Conservation (phyloP, 2,113 vertebrate genomes). For the Hassar affinis region DNA sequence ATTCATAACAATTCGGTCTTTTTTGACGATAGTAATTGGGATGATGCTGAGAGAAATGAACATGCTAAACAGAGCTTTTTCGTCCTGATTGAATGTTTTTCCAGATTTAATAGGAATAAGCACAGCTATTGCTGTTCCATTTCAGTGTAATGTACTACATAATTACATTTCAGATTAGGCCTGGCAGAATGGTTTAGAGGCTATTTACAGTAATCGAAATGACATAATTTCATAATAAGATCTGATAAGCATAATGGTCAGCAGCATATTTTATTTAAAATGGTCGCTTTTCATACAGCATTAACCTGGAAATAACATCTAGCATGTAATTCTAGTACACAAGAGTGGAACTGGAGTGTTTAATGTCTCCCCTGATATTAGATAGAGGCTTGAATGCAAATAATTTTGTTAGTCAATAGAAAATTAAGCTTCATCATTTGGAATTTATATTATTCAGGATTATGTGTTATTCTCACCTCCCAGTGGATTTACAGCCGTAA, state of each 20-base stretch:
- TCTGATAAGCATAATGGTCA: conserved; percentile 49
- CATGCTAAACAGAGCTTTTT: conserved; percentile 18
- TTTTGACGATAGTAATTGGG: neutral
- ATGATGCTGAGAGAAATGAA: neutral
- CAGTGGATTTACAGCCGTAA: conserved; percentile 32
- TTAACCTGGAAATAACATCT: conserved; percentile 36
- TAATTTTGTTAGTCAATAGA: conserved; percentile 14
- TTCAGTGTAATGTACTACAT: conserved; percentile 53
- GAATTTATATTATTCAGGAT: conserved; percentile 25
- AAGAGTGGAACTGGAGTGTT: neutral
- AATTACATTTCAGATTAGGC: conserved; percentile 56
- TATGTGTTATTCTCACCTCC: neutral
- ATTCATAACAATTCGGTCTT: neutral
- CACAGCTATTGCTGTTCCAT: conserved; percentile 34
- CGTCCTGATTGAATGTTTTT: conserved; percentile 36
- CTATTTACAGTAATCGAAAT: conserved; percentile 54
- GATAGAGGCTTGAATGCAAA: conserved; percentile 1
- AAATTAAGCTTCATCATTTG: neutral
- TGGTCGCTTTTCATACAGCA: conserved; percentile 35
- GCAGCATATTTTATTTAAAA: conserved; percentile 38
- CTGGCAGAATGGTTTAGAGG: conserved; percentile 52
- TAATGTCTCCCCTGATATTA: conserved; percentile 28
- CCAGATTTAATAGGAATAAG: conserved; percentile 47
- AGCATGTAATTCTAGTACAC: conserved; percentile 19
- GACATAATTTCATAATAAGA: conserved; percentile 48